These are phyloP conservation scores for Drosophila eugracilis DNA, from an alignment of 1,140 invertebrate genomes.

Conservation along the genomic window DNA sequence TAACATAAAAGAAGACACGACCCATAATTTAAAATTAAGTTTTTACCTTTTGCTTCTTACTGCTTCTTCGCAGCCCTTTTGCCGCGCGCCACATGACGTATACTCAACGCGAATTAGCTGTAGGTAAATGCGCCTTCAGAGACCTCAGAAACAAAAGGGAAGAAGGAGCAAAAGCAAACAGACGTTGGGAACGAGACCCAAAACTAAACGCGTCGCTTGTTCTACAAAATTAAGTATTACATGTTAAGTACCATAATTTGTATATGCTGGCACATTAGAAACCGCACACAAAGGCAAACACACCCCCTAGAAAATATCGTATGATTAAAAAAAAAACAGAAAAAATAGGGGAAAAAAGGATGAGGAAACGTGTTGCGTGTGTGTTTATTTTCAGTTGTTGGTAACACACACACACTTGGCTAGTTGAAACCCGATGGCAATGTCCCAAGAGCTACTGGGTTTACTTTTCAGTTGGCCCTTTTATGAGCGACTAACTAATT, in stretches of 20 bases:
- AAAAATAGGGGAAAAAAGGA: not conserved
- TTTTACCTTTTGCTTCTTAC: no score
- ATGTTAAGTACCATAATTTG: slow-evolving; percentile 51
- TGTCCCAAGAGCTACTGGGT: slow-evolving; percentile 27
- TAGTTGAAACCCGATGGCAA: slow-evolving; percentile 4
- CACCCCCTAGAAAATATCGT: slow-evolving; percentile 15
- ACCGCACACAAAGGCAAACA: slow-evolving; percentile 5
- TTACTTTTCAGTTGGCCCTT: slow-evolving; percentile 51
- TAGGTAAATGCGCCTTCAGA: slow-evolving; percentile 21
- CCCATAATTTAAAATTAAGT: not conserved
- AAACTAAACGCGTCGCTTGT: slow-evolving; percentile 47
- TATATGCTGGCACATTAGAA: slow-evolving; percentile 41
- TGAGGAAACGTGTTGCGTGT: slow-evolving; percentile 18
- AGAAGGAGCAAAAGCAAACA: not conserved
- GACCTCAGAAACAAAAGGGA: not conserved
- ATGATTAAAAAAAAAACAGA: slow-evolving; percentile 26
- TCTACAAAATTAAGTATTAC: slow-evolving; percentile 52
- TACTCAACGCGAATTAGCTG: slow-evolving; percentile 40
- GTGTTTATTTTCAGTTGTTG: slow-evolving; percentile 10
- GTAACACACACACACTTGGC: not conserved
- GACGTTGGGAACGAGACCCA: not conserved
- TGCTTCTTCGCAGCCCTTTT: slow-evolving; percentile 3
- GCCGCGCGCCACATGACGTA: slow-evolving; percentile 15
- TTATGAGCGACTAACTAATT: slow-evolving; percentile 77
- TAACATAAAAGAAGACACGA: not conserved